Evolutionary conservation across 2,888 invertebrate genomes (phyloP).

Genomic region (Drosophila parthenogenetica): DNA sequence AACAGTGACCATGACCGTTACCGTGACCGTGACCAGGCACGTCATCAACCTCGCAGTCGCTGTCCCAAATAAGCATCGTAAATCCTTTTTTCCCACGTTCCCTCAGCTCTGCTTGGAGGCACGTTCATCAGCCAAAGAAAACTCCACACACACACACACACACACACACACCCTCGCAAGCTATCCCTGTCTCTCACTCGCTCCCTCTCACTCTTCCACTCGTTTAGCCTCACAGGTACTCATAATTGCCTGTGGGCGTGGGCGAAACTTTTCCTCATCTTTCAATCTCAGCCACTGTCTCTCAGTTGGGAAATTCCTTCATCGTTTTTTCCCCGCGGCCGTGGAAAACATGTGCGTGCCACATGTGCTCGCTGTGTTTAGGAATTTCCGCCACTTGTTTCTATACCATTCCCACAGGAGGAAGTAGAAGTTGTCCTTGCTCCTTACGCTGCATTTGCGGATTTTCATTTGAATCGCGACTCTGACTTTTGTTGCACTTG

Average conservation of each 20-base stretch:
- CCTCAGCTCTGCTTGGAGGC: slow-evolving; percentile 48
- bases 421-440: slow-evolving; percentile 54
- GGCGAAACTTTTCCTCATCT: slow-evolving; percentile 43
- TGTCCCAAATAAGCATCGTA: slow-evolving; percentile 53
- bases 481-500: slow-evolving; percentile 31
- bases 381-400: slow-evolving; percentile 75
- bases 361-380: slow-evolving; percentile 58
- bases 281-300: not conserved
- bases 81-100: slow-evolving; percentile 80
- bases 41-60: slow-evolving; percentile 50
- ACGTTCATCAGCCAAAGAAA: slow-evolving; percentile 32
- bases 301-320: slow-evolving; percentile 62
- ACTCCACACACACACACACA: slow-evolving; percentile 26
- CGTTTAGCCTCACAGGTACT: slow-evolving; percentile 42
- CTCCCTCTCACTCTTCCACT: not conserved
- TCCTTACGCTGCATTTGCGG: slow-evolving; percentile 51
- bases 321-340: slow-evolving; percentile 32
- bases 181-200: not conserved
- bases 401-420: slow-evolving; percentile 16
- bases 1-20: slow-evolving; percentile 54
- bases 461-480: slow-evolving; percentile 66
- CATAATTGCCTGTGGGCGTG: slow-evolving; percentile 45
- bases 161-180: slow-evolving; percentile 4
- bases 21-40: slow-evolving; percentile 66
- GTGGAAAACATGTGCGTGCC: slow-evolving; percentile 67